Evolutionary conservation across 1,140 invertebrate genomes (phyloP).

Genomic region (Hyles euphorbiae): DNA sequence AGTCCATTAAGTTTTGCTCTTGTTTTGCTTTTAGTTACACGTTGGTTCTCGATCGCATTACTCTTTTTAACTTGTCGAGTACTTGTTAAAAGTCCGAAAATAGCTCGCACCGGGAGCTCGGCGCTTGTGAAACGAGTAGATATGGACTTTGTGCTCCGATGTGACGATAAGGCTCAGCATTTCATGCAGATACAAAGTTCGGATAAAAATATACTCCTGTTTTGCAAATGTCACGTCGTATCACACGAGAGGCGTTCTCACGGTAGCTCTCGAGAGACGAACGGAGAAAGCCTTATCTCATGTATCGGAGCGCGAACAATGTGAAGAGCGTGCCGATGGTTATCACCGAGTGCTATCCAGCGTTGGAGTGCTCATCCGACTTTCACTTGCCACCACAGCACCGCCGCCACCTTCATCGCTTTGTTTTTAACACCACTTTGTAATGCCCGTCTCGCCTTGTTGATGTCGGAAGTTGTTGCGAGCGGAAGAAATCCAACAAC

Average conservation of each 20-base stretch:
- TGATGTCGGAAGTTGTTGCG: conserved; percentile 30
- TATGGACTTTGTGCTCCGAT: conserved; percentile 9
- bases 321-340: conserved; percentile 59
- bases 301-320: conserved; percentile 61
- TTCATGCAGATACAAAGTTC: conserved; percentile 20
- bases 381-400: conserved; percentile 42
- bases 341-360: conserved; percentile 53
- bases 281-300: conserved; percentile 62
- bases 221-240: conserved; percentile 44
- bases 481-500: conserved; percentile 15
- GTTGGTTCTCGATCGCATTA: not conserved
- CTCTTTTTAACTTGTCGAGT: not conserved
- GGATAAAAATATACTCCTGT: conserved; percentile 37
- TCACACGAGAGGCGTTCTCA: conserved; percentile 45
- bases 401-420: conserved; percentile 18
- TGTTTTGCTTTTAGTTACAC: not conserved
- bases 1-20: conserved; percentile 1
- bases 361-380: conserved; percentile 47
- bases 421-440: conserved; percentile 40
- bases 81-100: not conserved
- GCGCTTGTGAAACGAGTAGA: not conserved
- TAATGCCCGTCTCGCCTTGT: conserved; percentile 34
- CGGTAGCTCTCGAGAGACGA: conserved; percentile 57
- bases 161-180: conserved; percentile 11
- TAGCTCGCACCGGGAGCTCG: not conserved